Evolutionary conservation across 2,888 invertebrate genomes (phyloP).

Genomic region (Xylophagus ater): DNA sequence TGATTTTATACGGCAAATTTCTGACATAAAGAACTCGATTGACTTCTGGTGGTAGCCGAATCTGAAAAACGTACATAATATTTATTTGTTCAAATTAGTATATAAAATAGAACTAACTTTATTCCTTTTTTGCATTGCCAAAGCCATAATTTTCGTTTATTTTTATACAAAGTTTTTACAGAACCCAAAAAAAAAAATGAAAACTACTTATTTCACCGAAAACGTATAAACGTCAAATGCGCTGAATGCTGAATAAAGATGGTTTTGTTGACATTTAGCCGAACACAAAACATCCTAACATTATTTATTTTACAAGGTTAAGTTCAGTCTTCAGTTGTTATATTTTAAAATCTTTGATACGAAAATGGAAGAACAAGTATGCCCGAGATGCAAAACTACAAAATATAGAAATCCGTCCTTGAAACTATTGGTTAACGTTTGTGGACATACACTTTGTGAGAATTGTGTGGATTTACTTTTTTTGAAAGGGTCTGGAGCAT

Average conservation of each 20-base stretch:
- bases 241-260: no score
- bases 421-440: conserved; percentile 95
- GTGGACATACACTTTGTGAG: conserved; percentile 96
- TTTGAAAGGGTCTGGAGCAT: conserved; percentile 88
- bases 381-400: conserved; percentile 92
- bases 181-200: no score
- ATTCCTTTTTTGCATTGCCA: conserved; percentile 63
- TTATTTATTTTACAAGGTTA: no score
- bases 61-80: conserved; percentile 58
- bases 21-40: conserved; percentile 93
- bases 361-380: conserved; percentile 38
- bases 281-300: no score
- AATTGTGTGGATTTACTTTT: conserved; percentile 94
- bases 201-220: no score
- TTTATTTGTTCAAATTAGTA: conserved; percentile 14
- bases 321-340: no score
- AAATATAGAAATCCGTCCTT: conserved; percentile 95
- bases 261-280: no score
- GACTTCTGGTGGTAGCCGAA: conserved; percentile 95
- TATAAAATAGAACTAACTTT: conserved; percentile 54
- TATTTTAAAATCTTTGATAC: no score
- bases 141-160: conserved; percentile 53
- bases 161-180: background rate
- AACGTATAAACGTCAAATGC: no score
- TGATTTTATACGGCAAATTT: conserved; percentile 98